A percentile compares a stretch with the other conserved stretches of the same genome.
Evolutionary conservation across 1,140 invertebrate genomes (phyloP).

Genomic region (Lepidurus packardi): DNA sequence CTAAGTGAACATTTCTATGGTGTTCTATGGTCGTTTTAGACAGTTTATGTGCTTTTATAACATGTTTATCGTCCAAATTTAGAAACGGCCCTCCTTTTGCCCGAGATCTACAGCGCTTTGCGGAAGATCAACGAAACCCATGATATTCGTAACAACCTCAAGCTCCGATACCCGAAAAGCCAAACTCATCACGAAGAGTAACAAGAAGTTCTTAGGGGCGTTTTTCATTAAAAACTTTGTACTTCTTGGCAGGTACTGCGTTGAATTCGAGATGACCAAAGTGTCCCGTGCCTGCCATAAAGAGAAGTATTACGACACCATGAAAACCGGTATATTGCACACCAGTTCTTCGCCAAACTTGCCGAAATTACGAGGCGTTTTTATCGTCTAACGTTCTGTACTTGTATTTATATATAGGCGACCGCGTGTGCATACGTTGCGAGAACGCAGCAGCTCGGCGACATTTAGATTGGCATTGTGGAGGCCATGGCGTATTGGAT

Average conservation of each 20-base stretch:
- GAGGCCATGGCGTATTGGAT: conserved; percentile 65
- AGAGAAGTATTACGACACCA: conserved; percentile 34
- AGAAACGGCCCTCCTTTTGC: conserved; percentile 75
- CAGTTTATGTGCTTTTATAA: conserved; percentile 29
- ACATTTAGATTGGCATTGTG: conserved; percentile 64
- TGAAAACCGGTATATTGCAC: conserved; percentile 32
- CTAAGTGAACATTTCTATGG: background rate
- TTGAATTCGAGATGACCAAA: conserved; percentile 42
- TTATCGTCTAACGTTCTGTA: background rate
- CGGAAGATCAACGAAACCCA: conserved; percentile 63
- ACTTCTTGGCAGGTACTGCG: conserved; percentile 39
- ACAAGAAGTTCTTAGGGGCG: background rate
- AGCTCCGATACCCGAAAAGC: conserved; percentile 63
- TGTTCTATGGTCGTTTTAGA: background rate
- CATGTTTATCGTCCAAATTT: conserved; percentile 41
- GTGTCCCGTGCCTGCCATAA: conserved; percentile 40
- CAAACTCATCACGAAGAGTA: conserved; percentile 38
- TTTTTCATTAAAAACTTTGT: background rate
- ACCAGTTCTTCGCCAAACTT: background rate
- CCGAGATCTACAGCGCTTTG: conserved; percentile 60
- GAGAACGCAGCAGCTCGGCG: conserved; percentile 65
- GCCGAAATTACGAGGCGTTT: background rate
- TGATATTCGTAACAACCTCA: conserved; percentile 66
- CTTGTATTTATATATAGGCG: conserved; percentile 49
- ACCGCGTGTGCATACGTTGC: conserved; percentile 66